Base-by-base conservation (phyloP, 2,888 invertebrate genomes). In the Minunthozetes semirufus region DNA sequence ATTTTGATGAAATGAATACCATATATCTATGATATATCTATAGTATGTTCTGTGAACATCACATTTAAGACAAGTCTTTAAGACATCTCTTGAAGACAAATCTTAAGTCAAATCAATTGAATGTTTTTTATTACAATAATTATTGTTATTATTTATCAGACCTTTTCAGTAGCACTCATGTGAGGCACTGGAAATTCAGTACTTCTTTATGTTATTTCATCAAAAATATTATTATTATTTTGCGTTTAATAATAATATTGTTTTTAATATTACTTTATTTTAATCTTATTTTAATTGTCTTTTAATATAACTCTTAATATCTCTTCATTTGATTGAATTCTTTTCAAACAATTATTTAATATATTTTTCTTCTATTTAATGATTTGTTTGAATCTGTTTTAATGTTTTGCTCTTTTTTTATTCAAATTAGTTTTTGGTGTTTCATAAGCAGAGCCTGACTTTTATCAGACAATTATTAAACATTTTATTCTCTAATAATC, bases 1-100 rank as follows among this genome's bases (percentile, higher is more conserved):
- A 72, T 53, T 33, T 53, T 74, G 76, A 76, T 77, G 75, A 70
- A 72, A 38, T 76, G 75, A 72, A 73, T 77, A 75, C 78, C 75
- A 93, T 93, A 93, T 93, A 93, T 93, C 93, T 91, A 93, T 93
- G 93, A 93, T 93, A 93, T 93, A 93, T 93, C 88, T 88, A 84
- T 85, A 72, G 93, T 93, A 93, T 89, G 93, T 93, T 93, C 93
- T 92, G 90, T 93, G 93, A 93, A 93, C 93, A 82, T 79, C 46
- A 46, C 42, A 22, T 70, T 70, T 25, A 61, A 4, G 0, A 61
- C 13, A n/a, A n/a, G n/a, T n/a, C n/a, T n/a, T n/a, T n/a, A n/a
- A n/a, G n/a, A n/a, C n/a, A n/a, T n/a, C n/a, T n/a, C n/a, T 42
- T 42, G 5, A 42, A 42, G 42, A 42, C 42, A 42, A 42, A 42